phyloP scores from a whole-genome alignment of 2,797 vertebrate species.

The Megalops cyprinoides region DNA sequence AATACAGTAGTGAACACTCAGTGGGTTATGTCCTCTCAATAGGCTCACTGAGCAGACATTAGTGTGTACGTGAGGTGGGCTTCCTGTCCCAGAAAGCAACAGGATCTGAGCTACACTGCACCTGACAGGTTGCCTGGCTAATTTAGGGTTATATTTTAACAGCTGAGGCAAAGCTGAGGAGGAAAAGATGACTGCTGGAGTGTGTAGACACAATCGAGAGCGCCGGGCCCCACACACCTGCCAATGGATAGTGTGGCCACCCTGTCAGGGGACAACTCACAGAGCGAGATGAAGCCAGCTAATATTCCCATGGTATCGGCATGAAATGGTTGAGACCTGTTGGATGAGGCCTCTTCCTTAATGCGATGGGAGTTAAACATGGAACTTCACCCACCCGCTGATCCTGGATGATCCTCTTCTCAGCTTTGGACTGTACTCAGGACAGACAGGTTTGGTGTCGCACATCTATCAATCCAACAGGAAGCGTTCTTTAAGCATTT shows the following conservation, averaged over 20 bases:
- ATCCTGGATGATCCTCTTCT: not conserved
- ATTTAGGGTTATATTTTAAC: slow-evolving; percentile 44
- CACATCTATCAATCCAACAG: not conserved
- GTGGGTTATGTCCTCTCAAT: not conserved
- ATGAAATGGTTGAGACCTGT: too few species aligned
- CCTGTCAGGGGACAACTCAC: not conserved
- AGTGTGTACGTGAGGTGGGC: not conserved
- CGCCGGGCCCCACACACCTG: not conserved
- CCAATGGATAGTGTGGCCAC: not conserved
- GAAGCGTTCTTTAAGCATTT: too few species aligned
- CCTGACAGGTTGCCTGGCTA: not conserved
- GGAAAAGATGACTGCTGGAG: slow-evolving; percentile 32
- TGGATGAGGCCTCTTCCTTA: not conserved
- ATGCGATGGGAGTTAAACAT: not conserved
- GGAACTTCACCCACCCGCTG: not conserved
- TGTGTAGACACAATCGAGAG: not conserved
- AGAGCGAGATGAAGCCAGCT: not conserved
- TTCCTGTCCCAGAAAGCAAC: not conserved
- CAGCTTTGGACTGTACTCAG: not conserved
- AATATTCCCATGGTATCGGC: too few species aligned
- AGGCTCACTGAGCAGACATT: not conserved
- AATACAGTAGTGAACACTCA: too few species aligned
- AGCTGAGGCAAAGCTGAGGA: slow-evolving; percentile 69
- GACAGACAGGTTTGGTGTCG: not conserved
- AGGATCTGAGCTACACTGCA: too few species aligned